These are phyloP conservation scores for Dendropsophus ebraccatus DNA, from an alignment of 2,113 vertebrate species.

Conservation along the genomic window DNA sequence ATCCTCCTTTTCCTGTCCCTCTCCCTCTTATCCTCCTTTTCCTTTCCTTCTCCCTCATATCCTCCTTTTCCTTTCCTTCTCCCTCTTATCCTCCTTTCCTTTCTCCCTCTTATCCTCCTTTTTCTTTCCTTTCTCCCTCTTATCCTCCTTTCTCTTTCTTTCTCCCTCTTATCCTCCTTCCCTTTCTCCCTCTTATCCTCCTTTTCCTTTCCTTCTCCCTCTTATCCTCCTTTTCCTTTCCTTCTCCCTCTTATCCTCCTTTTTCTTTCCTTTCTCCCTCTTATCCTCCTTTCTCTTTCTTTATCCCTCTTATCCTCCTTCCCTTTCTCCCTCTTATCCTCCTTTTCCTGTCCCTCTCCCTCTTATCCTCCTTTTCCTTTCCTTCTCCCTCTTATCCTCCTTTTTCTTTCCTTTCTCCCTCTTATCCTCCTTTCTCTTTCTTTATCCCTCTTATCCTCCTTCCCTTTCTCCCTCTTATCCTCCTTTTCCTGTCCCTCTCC, in stretches of 20 bases:
- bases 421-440: no score
- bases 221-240: neutral
- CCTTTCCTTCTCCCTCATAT: neutral
- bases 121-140: neutral
- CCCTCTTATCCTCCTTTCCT: neutral
- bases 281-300: neutral
- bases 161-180: neutral
- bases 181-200: neutral
- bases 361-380: neutral
- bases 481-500: neutral
- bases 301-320: neutral
- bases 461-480: no score
- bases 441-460: rapidly evolving
- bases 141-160: neutral
- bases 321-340: neutral
- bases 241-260: neutral
- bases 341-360: neutral
- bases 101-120: no score
- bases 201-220: neutral
- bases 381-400: neutral
- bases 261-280: no score
- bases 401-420: no score
- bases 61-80: neutral
- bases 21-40: neutral
- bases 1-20: neutral